Conservation (phyloP, 2,888 invertebrate genomes). For the Leptopilina drosophilae region DNA sequence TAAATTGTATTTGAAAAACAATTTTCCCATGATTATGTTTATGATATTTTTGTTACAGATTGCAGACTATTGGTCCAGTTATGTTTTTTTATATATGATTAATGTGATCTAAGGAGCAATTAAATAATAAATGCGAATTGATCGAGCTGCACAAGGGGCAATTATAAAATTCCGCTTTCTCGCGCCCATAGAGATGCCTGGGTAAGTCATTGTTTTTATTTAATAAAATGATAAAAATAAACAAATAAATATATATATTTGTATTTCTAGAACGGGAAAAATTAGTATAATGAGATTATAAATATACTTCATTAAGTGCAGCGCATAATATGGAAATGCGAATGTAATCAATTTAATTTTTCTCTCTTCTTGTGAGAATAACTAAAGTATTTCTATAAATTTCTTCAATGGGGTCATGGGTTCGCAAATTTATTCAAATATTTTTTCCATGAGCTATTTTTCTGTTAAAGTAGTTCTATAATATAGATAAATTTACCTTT, state of each 20-base stretch:
- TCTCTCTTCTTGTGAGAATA: no score
- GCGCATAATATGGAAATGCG: no score
- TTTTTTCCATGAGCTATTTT: no score
- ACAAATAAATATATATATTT: neutral
- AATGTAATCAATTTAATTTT: no score
- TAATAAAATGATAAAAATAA: neutral
- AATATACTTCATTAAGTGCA: no score
- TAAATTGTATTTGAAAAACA: neutral
- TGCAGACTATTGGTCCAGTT: slow-evolving; percentile 17
- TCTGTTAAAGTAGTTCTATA: no score
- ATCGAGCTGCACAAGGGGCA: slow-evolving; percentile 23
- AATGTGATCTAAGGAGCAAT: slow-evolving; percentile 15
- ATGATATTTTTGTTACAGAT: slow-evolving; percentile 10
- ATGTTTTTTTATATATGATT: slow-evolving; percentile 8
- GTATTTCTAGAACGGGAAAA: no score
- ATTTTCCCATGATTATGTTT: slow-evolving; percentile 13
- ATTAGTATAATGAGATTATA: no score
- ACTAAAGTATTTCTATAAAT: no score
- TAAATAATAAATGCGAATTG: slow-evolving; percentile 22
- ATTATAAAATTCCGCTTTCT: slow-evolving; percentile 35
- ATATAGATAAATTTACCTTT: no score
- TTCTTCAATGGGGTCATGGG: no score
- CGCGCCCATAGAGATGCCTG: slow-evolving; percentile 1
- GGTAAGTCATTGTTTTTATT: neutral
- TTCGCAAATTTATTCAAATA: no score